Base-by-base conservation (phyloP, 2,797 vertebrate genomes). In the Phoxinus dragarum region DNA sequence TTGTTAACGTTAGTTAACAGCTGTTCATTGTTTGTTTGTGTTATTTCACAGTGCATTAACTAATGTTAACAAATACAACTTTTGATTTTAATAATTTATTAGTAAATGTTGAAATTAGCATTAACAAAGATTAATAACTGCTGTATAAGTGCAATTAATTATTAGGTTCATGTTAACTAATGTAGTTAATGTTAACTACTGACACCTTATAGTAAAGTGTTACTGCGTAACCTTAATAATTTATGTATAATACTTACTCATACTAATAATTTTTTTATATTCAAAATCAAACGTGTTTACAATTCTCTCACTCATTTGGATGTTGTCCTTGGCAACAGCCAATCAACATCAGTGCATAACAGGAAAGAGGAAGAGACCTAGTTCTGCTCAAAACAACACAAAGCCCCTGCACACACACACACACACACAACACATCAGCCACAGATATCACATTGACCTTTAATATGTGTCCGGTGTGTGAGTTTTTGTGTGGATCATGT, bases 311-410 rank as follows among this genome's bases (percentile, higher is more conserved):
- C 36, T 59, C 36, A 78, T 61, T 42, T 42, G 75, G 36, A 27
- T n/a, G 36, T 78, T 78, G 56, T 17, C 54, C 54, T 78, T 78
- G 75, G 66, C 67, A 81, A 81, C 44, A 68, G 31, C 47, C 42
- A 56, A 27, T 40, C 67, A 81, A 61, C 80, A 23, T 5, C 36
- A 73, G 23, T 40, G 10, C 69, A 82, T 64, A 82, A 82, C 69
- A 74, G 69, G 81, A 82, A 82, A 82, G 4, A 82, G 81, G 69
- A 82, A 74, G 56, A 82, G 69, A 82, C 54, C 27, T 27, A 82
- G 69, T 82, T 82, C 81, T 69, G 27, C 61, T 82, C 40, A 72
- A 74, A 82, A 82, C 31, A 74, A 82, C 54, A 64, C 81, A 82
- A 82, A 56, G 19, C 27, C 40, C 2, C 40, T 6, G 38, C 36